A percentile compares a stretch with the other conserved stretches of the same genome.
Conservation (phyloP, 2,797 vertebrate species). For the Cuculus canorus region DNA sequence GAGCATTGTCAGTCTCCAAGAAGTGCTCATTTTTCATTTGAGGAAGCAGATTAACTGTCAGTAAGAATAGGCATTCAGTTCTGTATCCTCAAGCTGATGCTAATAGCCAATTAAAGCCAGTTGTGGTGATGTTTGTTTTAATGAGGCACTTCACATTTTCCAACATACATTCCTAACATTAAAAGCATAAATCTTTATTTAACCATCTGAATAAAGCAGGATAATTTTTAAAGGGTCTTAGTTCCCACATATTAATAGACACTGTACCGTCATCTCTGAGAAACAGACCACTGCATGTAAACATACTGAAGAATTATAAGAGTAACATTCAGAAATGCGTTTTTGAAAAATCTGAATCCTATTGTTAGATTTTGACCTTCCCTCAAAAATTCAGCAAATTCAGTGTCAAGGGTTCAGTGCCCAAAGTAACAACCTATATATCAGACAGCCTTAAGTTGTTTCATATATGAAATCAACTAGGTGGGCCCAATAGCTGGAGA, state of each 20-base stretch:
- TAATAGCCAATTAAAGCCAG: neutral
- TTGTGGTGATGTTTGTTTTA: neutral
- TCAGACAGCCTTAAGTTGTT: neutral
- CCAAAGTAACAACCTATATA: neutral
- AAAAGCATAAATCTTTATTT: neutral
- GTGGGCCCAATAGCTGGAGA: neutral
- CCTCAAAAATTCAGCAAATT: neutral
- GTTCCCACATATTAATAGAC: neutral
- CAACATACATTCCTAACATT: neutral
- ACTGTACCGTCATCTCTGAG: neutral
- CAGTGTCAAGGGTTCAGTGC: neutral
- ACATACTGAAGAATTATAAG: neutral
- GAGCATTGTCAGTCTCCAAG: neutral
- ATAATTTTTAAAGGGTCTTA: neutral
- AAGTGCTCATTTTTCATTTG: neutral
- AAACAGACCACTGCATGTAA: neutral
- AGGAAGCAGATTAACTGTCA: neutral
- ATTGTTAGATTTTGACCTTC: neutral
- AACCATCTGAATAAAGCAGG: neutral
- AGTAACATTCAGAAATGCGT: neutral
- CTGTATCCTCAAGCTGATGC: neutral
- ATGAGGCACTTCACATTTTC: neutral
- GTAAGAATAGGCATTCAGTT: neutral
- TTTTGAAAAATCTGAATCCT: neutral
- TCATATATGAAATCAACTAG: neutral